Conservation (phyloP, 1,140 invertebrate genomes). For the Halictus rubicundus region DNA sequence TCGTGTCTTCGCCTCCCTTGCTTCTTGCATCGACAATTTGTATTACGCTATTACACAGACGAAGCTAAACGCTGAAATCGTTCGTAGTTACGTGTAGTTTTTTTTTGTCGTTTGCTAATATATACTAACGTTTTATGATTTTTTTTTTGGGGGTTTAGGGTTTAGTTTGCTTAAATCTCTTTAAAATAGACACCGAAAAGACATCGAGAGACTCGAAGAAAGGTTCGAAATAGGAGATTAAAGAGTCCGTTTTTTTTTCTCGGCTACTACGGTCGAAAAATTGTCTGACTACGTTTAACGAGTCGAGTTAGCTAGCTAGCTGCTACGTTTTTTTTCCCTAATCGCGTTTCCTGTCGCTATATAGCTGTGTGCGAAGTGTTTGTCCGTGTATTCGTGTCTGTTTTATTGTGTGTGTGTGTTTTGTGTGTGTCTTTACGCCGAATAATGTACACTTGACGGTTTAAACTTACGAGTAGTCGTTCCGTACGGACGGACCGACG, state of each 20-base stretch:
- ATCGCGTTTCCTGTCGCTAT: background rate
- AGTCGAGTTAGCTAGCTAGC: conserved; percentile 48
- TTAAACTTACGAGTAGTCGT: conserved; percentile 70
- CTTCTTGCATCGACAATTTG: conserved; percentile 3
- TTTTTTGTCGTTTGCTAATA: background rate
- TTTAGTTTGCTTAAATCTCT: conserved; percentile 65
- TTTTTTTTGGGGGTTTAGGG: conserved; percentile 29
- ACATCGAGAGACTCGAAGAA: conserved; percentile 77
- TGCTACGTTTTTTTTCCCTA: conserved; percentile 29
- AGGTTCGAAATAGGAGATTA: conserved; percentile 74
- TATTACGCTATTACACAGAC: conserved; percentile 59
- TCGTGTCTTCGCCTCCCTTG: conserved; percentile 2
- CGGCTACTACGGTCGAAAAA: conserved; percentile 57
- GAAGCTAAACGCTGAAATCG: conserved; percentile 54
- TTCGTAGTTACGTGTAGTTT: background rate
- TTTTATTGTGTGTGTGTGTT: background rate
- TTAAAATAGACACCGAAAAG: conserved; percentile 78
- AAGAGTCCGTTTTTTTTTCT: conserved; percentile 37
- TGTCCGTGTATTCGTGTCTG: background rate
- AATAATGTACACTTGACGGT: conserved; percentile 25
- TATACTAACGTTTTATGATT: conserved; percentile 10
- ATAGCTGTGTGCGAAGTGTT: background rate
- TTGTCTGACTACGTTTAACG: conserved; percentile 56
- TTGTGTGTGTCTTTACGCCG: background rate
- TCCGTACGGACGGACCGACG: conserved; percentile 78